phyloP scores from a whole-genome alignment of 2,113 vertebrate species.

The Azemiops feae region DNA sequence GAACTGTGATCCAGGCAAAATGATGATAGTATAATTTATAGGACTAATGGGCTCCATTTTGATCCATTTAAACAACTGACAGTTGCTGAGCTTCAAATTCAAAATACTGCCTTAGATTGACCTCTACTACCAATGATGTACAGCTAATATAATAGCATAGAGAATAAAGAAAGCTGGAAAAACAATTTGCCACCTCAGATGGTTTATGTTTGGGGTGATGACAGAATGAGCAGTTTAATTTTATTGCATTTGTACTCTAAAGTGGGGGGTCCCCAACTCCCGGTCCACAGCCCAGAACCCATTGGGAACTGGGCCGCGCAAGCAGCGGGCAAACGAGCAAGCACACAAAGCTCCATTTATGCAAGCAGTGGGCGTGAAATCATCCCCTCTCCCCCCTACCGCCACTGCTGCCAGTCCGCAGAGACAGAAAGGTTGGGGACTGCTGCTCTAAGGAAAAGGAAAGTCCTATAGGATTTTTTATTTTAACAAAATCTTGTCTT shows the following conservation, averaged over 20 bases:
- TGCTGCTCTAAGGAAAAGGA: not conserved
- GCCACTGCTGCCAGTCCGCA: not conserved
- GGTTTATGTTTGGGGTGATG: not conserved
- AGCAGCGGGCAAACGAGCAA: not conserved
- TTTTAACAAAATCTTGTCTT: not conserved
- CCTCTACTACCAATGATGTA: not conserved
- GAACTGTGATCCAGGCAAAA: not conserved
- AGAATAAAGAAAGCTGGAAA: not conserved
- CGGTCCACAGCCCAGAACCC: not conserved
- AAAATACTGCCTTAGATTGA: not conserved
- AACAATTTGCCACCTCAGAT: not conserved
- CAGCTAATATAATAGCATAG: not conserved
- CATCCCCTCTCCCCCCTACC: not conserved
- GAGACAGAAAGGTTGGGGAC: not conserved
- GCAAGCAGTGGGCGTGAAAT: not conserved
- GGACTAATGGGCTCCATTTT: not conserved
- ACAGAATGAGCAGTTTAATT: not conserved
- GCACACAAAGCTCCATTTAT: not conserved
- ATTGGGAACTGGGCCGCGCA: not conserved
- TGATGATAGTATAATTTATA: not conserved
- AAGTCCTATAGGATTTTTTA: not conserved
- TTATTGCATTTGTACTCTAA: not conserved
- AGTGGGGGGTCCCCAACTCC: not conserved
- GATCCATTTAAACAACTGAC: not conserved
- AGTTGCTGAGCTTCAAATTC: not conserved